Evolutionary conservation across 2,113 vertebrate genomes (phyloP).

Genomic region (Podocnemis expansa): DNA sequence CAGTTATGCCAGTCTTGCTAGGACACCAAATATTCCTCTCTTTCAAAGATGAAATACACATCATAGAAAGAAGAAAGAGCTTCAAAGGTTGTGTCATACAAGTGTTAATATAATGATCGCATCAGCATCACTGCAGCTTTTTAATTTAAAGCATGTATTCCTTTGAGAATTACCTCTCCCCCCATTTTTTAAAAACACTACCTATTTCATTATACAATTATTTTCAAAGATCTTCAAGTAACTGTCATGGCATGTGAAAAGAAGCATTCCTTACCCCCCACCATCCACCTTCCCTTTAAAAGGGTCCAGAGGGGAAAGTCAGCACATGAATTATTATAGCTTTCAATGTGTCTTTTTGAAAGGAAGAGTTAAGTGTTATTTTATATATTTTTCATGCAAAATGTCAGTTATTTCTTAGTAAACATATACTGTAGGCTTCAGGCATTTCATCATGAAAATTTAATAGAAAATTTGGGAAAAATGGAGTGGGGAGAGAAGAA

Average conservation of each 20-base stretch:
- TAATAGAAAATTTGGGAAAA: neutral
- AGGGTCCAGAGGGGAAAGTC: constrained; percentile 68
- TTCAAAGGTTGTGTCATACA: constrained; percentile 19
- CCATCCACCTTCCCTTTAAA: constrained; percentile 51
- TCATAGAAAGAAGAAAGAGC: constrained; percentile 4
- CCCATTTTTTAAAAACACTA: constrained; percentile 39
- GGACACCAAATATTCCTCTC: rapidly evolving
- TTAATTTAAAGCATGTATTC: constrained; percentile 64
- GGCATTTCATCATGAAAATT: constrained; percentile 4
- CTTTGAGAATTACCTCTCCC: constrained; percentile 54
- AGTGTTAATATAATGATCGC: constrained; percentile 51
- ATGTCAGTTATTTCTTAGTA: constrained; percentile 53
- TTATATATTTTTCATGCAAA: constrained; percentile 54
- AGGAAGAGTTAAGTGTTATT: constrained; percentile 65
- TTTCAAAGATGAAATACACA: constrained; percentile 4
- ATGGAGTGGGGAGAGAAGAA: neutral
- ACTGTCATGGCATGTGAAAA: constrained; percentile 61
- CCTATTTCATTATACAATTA: constrained; percentile 47
- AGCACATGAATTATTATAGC: constrained; percentile 58
- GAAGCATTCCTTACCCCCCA: constrained; percentile 37
- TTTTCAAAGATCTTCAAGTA: constrained; percentile 50
- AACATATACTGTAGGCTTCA: constrained; percentile 32
- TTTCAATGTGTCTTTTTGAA: constrained; percentile 40
- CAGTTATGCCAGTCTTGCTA: neutral
- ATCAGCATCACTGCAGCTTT: constrained; percentile 50